phyloP scores from a whole-genome alignment of 2,888 invertebrate species.

The Meliscaeva auricollis region DNA sequence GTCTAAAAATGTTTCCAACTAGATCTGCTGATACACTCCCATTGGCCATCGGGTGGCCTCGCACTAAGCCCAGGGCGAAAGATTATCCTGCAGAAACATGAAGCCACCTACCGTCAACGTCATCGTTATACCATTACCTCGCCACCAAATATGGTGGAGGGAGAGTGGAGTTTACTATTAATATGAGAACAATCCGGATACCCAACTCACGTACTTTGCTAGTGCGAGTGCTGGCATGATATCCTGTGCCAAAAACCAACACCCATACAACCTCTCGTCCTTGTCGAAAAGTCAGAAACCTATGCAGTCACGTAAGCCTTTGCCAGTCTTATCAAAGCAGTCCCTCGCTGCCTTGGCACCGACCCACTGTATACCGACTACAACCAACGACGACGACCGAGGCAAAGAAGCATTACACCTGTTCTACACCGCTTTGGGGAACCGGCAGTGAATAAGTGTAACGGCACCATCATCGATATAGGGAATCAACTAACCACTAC shows the following conservation, averaged over 20 bases:
- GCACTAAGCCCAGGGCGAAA: conserved; percentile 42
- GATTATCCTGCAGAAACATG: conserved; percentile 60
- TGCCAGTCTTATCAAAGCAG: conserved; percentile 70
- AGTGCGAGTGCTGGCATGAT: conserved; percentile 60
- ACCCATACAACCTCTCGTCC: conserved; percentile 36
- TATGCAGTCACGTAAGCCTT: conserved; percentile 70
- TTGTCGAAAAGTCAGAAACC: conserved; percentile 62
- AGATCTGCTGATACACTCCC: conserved; percentile 42
- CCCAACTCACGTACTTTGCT: conserved; percentile 56
- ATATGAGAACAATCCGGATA: conserved; percentile 41
- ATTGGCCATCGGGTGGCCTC: conserved; percentile 18
- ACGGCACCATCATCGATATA: conserved; percentile 55
- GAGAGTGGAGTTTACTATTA: background rate
- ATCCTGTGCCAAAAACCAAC: conserved; percentile 71
- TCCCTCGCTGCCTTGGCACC: conserved; percentile 46
- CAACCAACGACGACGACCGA: background rate
- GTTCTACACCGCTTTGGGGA: conserved; percentile 56
- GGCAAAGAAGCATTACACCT: conserved; percentile 68
- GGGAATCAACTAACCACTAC: conserved; percentile 53
- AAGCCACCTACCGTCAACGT: conserved; percentile 20
- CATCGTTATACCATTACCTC: background rate
- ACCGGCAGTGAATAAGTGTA: conserved; percentile 51
- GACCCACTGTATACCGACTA: no score
- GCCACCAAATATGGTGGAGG: conserved; percentile 19
- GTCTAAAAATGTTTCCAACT: conserved; percentile 52